These are phyloP conservation scores for Beris morrisii DNA, from an alignment of 2,888 invertebrate genomes.

Conservation along the genomic window DNA sequence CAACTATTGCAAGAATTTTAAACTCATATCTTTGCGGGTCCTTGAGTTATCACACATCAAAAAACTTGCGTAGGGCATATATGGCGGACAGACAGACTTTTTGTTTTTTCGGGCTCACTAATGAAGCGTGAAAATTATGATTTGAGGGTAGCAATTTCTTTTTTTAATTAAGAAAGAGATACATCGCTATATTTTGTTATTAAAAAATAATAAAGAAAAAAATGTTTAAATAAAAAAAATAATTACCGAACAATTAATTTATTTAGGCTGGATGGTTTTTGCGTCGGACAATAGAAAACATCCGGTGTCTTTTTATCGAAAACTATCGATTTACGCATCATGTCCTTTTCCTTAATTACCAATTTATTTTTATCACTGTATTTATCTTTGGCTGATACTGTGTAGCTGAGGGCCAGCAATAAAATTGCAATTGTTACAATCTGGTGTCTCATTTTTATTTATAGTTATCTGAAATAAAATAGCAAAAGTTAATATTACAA, in stretches of 20 bases:
- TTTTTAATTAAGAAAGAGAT: too few species aligned
- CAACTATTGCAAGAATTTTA: too few species aligned
- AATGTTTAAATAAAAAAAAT: conserved; percentile 1
- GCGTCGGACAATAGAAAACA: conserved; percentile 77
- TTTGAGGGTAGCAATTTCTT: too few species aligned
- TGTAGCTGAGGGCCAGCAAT: conserved; percentile 5
- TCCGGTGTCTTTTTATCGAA: conserved; percentile 78
- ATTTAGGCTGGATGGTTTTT: conserved; percentile 74
- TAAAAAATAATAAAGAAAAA: conserved; percentile 1
- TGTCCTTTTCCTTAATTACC: conserved; percentile 62
- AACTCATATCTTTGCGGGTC: too few species aligned
- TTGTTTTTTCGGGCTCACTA: too few species aligned
- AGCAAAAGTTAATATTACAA: too few species aligned
- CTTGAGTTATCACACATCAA: too few species aligned
- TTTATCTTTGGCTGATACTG: conserved; percentile 38
- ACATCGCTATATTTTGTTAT: neutral
- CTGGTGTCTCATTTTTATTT: conserved; percentile 13
- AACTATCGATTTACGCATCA: conserved; percentile 76
- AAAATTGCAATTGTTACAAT: conserved; percentile 6
- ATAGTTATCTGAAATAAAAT: conserved; percentile 2
- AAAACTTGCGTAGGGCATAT: too few species aligned
- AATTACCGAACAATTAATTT: conserved; percentile 69
- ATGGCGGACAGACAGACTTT: too few species aligned
- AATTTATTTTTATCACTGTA: conserved; percentile 32
- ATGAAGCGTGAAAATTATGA: too few species aligned